A percentile compares a stretch with the other conserved stretches of the same genome.
These are phyloP conservation scores for Archaeoteleia sp. DNA, from an alignment of 2,888 invertebrate genomes.

Conservation along the genomic window DNA sequence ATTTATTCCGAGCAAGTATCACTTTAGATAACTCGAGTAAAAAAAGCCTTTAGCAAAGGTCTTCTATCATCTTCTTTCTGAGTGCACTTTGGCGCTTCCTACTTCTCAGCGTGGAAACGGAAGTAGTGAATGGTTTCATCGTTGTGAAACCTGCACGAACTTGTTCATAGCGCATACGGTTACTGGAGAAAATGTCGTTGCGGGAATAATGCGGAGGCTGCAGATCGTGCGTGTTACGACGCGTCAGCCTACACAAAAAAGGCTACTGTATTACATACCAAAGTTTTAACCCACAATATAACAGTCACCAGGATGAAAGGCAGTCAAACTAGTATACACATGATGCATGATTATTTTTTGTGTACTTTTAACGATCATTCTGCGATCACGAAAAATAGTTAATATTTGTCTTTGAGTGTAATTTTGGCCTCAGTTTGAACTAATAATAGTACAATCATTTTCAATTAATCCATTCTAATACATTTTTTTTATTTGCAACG, in stretches of 20 bases:
- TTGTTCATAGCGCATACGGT: neutral
- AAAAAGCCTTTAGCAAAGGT: slow-evolving; percentile 6
- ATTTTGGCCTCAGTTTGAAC: no score
- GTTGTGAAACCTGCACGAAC: slow-evolving; percentile 16
- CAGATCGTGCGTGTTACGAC: neutral
- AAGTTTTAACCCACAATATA: no score
- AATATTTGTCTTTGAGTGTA: no score
- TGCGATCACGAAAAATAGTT: no score
- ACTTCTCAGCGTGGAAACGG: slow-evolving; percentile 11
- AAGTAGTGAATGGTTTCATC: slow-evolving; percentile 14
- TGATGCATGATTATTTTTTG: no score
- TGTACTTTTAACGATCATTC: no score
- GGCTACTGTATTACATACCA: neutral
- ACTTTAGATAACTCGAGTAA: neutral
- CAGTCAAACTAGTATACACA: no score
- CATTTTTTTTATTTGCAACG: no score
- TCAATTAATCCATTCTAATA: no score
- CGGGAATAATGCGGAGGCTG: slow-evolving; percentile 1
- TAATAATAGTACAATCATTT: no score
- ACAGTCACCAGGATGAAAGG: no score
- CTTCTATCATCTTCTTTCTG: slow-evolving; percentile 6
- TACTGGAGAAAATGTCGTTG: no score
- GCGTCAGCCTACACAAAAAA: neutral
- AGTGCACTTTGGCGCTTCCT: slow-evolving; percentile 19
- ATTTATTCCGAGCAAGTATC: slow-evolving; percentile 13